Percentiles rank a stretch among this genome's conserved stretches.
These are phyloP conservation scores for Acanthosepion lycidas DNA, from an alignment of 2,888 invertebrate species.

Conservation along the genomic window DNA sequence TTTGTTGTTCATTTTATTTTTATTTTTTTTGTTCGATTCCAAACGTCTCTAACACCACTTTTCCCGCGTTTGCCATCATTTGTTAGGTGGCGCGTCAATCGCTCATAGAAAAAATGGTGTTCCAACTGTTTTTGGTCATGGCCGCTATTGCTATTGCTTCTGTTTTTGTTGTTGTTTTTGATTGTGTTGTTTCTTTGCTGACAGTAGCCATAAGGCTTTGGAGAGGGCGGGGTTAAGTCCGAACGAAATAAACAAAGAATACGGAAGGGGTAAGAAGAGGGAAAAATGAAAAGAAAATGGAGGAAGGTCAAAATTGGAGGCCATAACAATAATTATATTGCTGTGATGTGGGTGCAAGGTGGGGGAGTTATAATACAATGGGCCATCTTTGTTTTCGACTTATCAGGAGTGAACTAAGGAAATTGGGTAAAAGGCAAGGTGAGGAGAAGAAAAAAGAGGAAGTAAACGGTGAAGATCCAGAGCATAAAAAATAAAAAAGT, in stretches of 20 bases:
- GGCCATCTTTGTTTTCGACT: background rate
- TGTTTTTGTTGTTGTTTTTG: conserved; percentile 11
- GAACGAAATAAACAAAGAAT: background rate
- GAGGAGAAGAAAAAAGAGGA: background rate
- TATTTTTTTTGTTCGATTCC: too few relatives aligned
- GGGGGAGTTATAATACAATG: background rate
- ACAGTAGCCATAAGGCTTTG: conserved; percentile 22
- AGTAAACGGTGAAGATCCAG: background rate
- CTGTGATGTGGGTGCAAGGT: background rate
- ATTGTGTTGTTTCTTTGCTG: background rate
- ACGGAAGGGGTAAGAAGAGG: background rate
- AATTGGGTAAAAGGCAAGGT: background rate
- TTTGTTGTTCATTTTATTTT: background rate
- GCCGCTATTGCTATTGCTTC: background rate
- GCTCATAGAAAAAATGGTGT: background rate
- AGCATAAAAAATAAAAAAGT: background rate
- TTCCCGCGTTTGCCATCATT: background rate
- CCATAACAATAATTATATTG: conserved; percentile 33
- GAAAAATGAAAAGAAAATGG: background rate
- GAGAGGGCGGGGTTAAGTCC: background rate
- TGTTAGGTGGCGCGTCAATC: conserved; percentile 11
- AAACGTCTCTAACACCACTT: background rate
- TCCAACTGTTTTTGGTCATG: background rate
- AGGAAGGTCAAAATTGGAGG: conserved; percentile 33
- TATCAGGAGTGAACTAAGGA: background rate